A percentile compares a stretch with the other conserved stretches of the same genome.
These are phyloP conservation scores for Brachymystax lenok DNA, from an alignment of 2,797 vertebrate genomes.

Conservation along the genomic window DNA sequence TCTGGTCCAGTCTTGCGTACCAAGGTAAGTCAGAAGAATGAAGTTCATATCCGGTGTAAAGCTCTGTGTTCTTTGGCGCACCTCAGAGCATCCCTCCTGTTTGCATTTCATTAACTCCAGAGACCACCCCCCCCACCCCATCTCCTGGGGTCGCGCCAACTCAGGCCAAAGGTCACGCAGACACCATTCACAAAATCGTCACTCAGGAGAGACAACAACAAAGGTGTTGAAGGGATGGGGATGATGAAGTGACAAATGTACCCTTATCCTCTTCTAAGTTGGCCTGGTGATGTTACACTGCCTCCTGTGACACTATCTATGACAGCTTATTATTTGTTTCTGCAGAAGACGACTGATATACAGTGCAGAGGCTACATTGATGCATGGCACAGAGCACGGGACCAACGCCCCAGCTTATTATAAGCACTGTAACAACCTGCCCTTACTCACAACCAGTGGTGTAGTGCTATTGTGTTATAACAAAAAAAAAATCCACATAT, in stretches of 20 bases:
- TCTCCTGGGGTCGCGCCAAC: conserved; percentile 31
- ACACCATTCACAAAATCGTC: conserved; percentile 24
- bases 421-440: background rate
- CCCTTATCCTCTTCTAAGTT: background rate
- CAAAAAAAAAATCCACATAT: no score
- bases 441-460: background rate
- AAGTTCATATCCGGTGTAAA: conserved; percentile 73
- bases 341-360: background rate
- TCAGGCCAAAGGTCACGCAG: conserved; percentile 38
- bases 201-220: background rate
- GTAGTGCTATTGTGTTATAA: no score
- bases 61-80: conserved; percentile 62
- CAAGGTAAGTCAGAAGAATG: conserved; percentile 64
- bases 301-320: background rate
- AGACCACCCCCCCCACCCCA: conserved; percentile 34
- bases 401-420: no score
- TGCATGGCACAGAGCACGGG: no score
- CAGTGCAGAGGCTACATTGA: no score
- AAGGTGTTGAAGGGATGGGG: background rate
- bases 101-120: conserved; percentile 76
- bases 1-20: conserved; percentile 40
- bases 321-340: no score
- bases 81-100: conserved; percentile 60
- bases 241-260: background rate
- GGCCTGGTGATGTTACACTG: background rate